Conservation (phyloP, 1,140 invertebrate species). For the Latrodectus geometricus region DNA sequence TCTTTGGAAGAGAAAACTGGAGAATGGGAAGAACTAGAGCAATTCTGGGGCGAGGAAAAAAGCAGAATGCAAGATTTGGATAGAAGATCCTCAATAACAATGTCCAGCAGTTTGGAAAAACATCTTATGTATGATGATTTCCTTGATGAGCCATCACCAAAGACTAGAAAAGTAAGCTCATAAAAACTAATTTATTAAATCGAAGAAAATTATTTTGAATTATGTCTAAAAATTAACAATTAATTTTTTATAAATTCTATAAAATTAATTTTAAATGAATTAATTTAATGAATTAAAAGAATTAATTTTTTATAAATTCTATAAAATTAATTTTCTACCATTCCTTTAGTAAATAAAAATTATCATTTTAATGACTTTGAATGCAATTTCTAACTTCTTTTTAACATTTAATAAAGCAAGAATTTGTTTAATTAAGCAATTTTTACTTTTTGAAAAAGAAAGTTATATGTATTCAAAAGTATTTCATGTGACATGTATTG, state of each 20-base stretch:
- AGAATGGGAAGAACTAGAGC: conserved; percentile 19
- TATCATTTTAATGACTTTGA: too few relatives aligned
- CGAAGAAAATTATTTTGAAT: neutral
- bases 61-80: conserved; percentile 27
- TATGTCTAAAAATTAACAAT: neutral
- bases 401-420: too few relatives aligned
- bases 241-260: too few relatives aligned
- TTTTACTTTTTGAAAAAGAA: too few relatives aligned
- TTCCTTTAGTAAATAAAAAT: neutral
- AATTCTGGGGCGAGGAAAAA: conserved; percentile 40
- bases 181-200: neutral
- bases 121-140: conserved; percentile 31
- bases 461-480: too few relatives aligned
- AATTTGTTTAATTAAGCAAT: too few relatives aligned
- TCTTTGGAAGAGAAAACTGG: conserved; percentile 9
- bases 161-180: conserved; percentile 22
- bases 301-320: too few relatives aligned
- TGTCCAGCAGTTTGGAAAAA: conserved; percentile 34
- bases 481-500: too few relatives aligned
- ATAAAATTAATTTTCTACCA: neutral
- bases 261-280: neutral
- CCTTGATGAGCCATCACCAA: neutral
- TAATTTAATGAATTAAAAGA: too few relatives aligned
- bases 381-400: too few relatives aligned
- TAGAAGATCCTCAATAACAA: neutral